These are phyloP conservation scores for Sinocyclocheilus rhinocerous DNA, from an alignment of 2,113 vertebrate genomes.

Conservation along the genomic window DNA sequence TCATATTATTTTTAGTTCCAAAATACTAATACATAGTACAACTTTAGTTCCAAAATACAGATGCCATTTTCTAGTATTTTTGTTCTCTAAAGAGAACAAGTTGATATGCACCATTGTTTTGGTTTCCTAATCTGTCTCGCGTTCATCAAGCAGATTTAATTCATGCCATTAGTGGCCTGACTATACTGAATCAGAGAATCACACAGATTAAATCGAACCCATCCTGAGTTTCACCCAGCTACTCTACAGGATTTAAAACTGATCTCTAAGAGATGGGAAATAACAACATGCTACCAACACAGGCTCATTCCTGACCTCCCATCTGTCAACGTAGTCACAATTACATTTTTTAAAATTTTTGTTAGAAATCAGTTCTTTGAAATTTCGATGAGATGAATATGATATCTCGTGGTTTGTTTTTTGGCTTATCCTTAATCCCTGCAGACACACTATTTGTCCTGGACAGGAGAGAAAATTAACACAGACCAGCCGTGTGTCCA, in stretches of 20 bases:
- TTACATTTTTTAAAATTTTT: too few species aligned
- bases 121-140: not conserved
- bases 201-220: constrained; percentile 1
- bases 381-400: not conserved
- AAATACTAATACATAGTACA: too few species aligned
- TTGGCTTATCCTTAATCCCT: constrained; percentile 16
- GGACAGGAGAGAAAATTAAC: not conserved
- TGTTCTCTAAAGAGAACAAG: not conserved
- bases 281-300: constrained; percentile 19
- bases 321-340: too few species aligned
- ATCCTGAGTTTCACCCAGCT: not conserved
- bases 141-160: not conserved
- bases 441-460: not conserved
- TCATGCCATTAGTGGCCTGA: not conserved
- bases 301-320: not conserved
- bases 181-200: not conserved
- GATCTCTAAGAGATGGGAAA: not conserved
- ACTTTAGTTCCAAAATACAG: not conserved
- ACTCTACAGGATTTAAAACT: constrained; percentile 11
- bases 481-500: not conserved
- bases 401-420: not conserved
- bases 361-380: too few species aligned
- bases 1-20: too few species aligned
- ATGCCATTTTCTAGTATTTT: not conserved
- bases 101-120: not conserved